These are phyloP conservation scores for Gambusia affinis DNA, from an alignment of 2,113 vertebrate genomes.

Conservation along the genomic window DNA sequence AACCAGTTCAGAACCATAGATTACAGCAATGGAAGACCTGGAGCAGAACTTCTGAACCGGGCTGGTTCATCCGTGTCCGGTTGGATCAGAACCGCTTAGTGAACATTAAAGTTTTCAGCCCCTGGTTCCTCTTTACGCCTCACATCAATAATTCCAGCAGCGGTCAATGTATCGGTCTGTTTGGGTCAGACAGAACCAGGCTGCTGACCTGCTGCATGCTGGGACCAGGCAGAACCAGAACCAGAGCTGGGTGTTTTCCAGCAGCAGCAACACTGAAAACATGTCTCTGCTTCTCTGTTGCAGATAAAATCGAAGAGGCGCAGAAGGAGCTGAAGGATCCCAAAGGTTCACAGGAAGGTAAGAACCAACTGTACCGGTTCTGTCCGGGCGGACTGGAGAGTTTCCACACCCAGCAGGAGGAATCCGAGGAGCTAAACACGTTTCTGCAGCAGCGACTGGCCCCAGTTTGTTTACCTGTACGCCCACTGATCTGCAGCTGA, in stretches of 20 bases:
- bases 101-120: neutral
- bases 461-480: neutral
- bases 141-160: no score
- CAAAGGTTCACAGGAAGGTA: constrained; percentile 92
- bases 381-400: neutral
- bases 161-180: neutral
- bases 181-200: constrained; percentile 33
- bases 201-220: constrained; percentile 40
- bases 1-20: no score
- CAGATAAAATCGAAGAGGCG: constrained; percentile 99
- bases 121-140: no score
- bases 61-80: no score
- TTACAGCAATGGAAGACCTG: no score
- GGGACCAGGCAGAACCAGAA: no score
- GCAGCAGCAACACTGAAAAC: constrained; percentile 27
- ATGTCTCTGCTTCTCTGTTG: constrained; percentile 58
- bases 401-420: no score
- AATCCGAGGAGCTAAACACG: neutral
- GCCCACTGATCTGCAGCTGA: no score
- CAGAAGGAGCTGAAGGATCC: constrained; percentile 96
- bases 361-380: neutral
- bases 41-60: no score
- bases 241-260: neutral
- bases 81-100: no score
- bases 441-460: neutral